Evolutionary conservation across 1,140 invertebrate genomes (phyloP), one percentile per base, ranked within the genome.

Genomic region (Drosophila ohnishii): DNA sequence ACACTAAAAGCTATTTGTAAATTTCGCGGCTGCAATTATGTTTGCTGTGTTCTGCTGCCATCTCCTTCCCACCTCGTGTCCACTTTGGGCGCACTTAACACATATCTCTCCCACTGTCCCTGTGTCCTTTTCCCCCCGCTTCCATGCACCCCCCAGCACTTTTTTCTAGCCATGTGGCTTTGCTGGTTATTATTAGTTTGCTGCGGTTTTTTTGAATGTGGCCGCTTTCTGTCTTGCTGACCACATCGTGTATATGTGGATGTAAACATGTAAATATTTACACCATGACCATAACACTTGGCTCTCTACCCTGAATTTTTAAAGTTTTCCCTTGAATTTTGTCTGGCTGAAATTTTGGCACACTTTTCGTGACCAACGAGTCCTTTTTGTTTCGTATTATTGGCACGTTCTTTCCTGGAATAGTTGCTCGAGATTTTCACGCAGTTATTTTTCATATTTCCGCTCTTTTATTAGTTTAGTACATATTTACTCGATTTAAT

Each of bases 1-100:
- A 87, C 83, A 86, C 83, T 86, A 86, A 86, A 86, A 86, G 83
- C 83, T 87, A 86, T 86, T 86, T 86, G 83, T 86, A 86, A 86
- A 86, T 87, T 86, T 87, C 79, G 83, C 80, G 83, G 84, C 85
- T 87, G 83, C 83, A 87, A 86, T 86, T 86, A 87, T 86, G 83
- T 86, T 87, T 87, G 83, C 83, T 87, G 66, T 87, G 75, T 87
- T 73, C 67, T 80, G 72, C 42, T 45, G 60, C 48, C 78, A 44
- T 19, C 53, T 28, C 14, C 35, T 16, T 28, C 34, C 16, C 10
- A 16, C 30, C 16, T 13, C 39, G 19, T 28, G 28, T 40, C 62
- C 42, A 58, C 65, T 60, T 64, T 47, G 44, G 62, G 28, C 44
- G 69, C 74, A 73, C 80, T 78, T 82, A 82, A 51, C 69, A 77